phyloP scores from a whole-genome alignment of 1,140 invertebrate genomes.

The Philotrypesis tridentata region DNA sequence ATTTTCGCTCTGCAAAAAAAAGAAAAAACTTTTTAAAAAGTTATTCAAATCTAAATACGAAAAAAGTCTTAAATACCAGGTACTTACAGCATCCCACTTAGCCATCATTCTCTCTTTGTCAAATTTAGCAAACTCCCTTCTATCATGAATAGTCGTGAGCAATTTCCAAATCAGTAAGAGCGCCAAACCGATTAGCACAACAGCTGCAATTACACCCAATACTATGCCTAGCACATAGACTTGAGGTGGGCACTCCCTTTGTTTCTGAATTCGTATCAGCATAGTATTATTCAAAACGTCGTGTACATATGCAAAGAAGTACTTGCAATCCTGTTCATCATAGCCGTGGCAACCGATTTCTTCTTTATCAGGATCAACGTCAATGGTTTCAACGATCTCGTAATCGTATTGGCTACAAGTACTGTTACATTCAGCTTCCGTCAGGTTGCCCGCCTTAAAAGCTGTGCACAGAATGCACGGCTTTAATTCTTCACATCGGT shows the following conservation, averaged over 20 bases:
- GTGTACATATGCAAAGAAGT: conserved; percentile 88
- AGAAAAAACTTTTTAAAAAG: conserved; percentile 17
- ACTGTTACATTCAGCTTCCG: conserved; percentile 73
- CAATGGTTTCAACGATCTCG: conserved; percentile 75
- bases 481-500: conserved; percentile 90
- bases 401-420: conserved; percentile 79
- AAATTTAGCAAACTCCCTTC: conserved; percentile 96
- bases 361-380: conserved; percentile 82
- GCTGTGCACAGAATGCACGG: conserved; percentile 95
- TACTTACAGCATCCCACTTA: conserved; percentile 93
- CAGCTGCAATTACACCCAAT: conserved; percentile 95
- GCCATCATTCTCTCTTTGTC: conserved; percentile 96
- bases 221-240: conserved; percentile 89
- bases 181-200: conserved; percentile 86
- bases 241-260: conserved; percentile 86
- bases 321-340: conserved; percentile 90
- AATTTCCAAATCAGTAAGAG: conserved; percentile 97
- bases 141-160: conserved; percentile 95
- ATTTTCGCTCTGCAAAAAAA: conserved; percentile 89
- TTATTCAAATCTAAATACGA: not conserved
- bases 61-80: not conserved
- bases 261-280: conserved; percentile 82
- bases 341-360: conserved; percentile 85
- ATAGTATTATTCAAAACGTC: conserved; percentile 74
- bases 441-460: conserved; percentile 86